A percentile compares a stretch with the other conserved stretches of the same genome.
These are phyloP conservation scores for Erinaceus europaeus DNA, from an alignment of 2,113 vertebrate genomes.

Conservation along the genomic window DNA sequence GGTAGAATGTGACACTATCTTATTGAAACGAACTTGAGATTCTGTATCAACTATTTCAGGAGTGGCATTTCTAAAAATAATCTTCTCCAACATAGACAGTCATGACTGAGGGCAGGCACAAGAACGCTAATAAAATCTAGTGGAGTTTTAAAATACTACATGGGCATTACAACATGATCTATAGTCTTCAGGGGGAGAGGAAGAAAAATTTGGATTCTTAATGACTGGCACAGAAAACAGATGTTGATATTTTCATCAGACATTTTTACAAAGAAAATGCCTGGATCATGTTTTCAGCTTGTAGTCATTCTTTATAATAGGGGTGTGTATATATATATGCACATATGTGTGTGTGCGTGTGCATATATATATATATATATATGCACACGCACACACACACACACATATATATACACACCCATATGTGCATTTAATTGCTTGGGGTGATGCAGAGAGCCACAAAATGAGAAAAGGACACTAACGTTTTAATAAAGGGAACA, in stretches of 20 bases:
- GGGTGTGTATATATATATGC: conserved; percentile 39
- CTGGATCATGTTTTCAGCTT: conserved; percentile 76
- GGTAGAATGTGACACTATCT: conserved; percentile 63
- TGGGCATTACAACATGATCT: conserved; percentile 46
- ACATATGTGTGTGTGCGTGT: background rate
- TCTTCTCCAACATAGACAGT: conserved; percentile 28
- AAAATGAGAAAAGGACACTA: conserved; percentile 85
- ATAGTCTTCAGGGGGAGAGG: conserved; percentile 35
- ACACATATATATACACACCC: accelerated
- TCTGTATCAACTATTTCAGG: conserved; percentile 13
- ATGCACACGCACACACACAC: accelerated
- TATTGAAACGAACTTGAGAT: conserved; percentile 16
- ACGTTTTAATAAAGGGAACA: conserved; percentile 86
- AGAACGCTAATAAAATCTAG: conserved; percentile 37
- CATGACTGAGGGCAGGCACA: conserved; percentile 41
- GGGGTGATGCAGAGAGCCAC: conserved; percentile 86
- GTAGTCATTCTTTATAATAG: conserved; percentile 71
- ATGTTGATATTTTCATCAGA: conserved; percentile 72
- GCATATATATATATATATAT: accelerated
- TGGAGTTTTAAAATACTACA: conserved; percentile 16
- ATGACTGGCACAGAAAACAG: conserved; percentile 53
- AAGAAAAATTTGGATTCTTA: conserved; percentile 9
- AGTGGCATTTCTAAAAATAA: conserved; percentile 57
- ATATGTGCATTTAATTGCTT: conserved; percentile 41
- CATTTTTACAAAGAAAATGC: conserved; percentile 77